These are phyloP conservation scores for Gymnobelideus leadbeateri DNA, from an alignment of 2,113 vertebrate species.

Conservation along the genomic window DNA sequence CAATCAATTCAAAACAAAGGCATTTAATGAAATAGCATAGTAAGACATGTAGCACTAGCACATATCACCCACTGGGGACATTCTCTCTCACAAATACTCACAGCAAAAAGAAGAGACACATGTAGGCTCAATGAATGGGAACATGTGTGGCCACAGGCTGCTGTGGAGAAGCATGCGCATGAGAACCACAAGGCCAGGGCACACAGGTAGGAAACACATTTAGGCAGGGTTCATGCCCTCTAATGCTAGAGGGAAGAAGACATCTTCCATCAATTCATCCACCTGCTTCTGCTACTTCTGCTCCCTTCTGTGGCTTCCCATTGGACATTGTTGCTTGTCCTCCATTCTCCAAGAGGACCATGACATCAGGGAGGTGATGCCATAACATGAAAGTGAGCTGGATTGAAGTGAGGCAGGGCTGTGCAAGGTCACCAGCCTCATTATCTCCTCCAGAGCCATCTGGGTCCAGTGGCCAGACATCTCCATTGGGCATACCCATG, in stretches of 20 bases:
- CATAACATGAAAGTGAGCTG: no score
- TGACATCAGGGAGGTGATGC: no score
- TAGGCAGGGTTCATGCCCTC: not conserved
- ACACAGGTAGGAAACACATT: not conserved
- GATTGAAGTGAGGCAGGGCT: no score
- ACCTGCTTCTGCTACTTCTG: no score
- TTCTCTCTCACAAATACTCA: not conserved
- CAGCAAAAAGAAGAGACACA: not conserved
- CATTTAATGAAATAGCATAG: not conserved
- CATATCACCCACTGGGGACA: not conserved
- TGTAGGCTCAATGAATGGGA: not conserved
- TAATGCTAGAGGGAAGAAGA: not conserved
- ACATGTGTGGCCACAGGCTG: no score
- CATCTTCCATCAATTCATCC: no score
- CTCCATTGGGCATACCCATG: not conserved
- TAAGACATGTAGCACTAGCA: not conserved
- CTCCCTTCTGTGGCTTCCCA: no score
- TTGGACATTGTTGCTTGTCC: not conserved
- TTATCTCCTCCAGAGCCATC: no score
- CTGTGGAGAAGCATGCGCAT: not conserved
- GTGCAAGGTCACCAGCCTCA: no score
- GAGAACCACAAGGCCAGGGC: not conserved
- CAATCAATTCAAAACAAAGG: no score
- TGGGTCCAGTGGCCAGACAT: no score
- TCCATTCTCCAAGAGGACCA: no score